Conservation (phyloP, 2,888 invertebrate genomes). For the Poecilus cupreus region DNA sequence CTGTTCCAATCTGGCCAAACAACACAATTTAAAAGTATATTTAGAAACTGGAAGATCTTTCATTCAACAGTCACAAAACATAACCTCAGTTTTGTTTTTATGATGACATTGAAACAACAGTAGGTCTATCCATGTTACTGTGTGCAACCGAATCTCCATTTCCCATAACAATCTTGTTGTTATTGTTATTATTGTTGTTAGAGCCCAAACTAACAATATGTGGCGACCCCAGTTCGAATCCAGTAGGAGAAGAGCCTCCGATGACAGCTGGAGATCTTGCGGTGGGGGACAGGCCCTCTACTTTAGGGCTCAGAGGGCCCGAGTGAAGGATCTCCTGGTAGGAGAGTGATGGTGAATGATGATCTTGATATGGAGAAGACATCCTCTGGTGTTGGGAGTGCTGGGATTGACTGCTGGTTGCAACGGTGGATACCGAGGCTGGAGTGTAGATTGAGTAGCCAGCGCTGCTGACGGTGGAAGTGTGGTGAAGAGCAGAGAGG, state of each 20-base stretch:
- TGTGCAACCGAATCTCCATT: constrained; percentile 65
- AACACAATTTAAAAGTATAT: not conserved
- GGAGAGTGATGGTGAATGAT: constrained; percentile 67
- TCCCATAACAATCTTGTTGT: constrained; percentile 67
- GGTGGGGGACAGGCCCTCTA: constrained; percentile 48
- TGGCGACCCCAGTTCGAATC: constrained; percentile 66
- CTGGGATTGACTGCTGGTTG: constrained; percentile 64
- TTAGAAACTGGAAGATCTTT: not conserved
- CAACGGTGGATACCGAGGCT: constrained; percentile 61
- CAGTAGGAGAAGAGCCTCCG: constrained; percentile 45
- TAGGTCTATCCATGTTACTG: constrained; percentile 67
- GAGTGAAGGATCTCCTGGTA: constrained; percentile 68
- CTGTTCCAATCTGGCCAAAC: not conserved
- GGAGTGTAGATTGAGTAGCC: constrained; percentile 64
- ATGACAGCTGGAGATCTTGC: constrained; percentile 46
- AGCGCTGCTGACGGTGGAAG: constrained; percentile 64
- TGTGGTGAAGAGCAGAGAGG: constrained; percentile 67
- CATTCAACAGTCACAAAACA: not conserved
- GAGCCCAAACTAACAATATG: constrained; percentile 67
- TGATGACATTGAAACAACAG: constrained; percentile 70
- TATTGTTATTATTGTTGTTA: constrained; percentile 66
- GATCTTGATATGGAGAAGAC: constrained; percentile 67
- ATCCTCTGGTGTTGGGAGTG: constrained; percentile 61
- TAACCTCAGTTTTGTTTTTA: constrained; percentile 51
- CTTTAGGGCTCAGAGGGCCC: constrained; percentile 63